Conservation (phyloP, 2,113 vertebrate species). For the Tychaedon coryphoeus region DNA sequence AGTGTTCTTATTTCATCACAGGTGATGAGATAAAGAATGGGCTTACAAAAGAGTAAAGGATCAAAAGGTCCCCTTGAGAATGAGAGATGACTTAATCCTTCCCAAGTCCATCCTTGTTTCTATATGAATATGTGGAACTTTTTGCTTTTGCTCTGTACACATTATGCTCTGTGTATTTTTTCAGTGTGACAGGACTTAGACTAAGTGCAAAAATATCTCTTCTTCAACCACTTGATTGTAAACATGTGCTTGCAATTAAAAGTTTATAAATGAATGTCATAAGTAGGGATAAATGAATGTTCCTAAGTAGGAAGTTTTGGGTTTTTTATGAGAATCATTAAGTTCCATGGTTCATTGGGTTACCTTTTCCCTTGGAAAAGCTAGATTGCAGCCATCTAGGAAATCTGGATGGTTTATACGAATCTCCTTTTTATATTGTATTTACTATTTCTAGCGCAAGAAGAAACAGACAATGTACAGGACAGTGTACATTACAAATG, state of each 20-base stretch:
- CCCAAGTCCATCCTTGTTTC: background rate
- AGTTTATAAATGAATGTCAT: background rate
- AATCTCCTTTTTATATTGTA: background rate
- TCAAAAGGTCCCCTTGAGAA: background rate
- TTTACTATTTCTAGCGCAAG: background rate
- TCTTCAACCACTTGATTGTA: background rate
- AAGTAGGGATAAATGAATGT: background rate
- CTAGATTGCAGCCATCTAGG: background rate
- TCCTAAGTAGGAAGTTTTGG: background rate
- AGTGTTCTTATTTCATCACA: background rate
- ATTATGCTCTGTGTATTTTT: background rate
- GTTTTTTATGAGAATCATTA: background rate
- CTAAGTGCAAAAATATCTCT: background rate
- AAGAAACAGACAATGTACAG: background rate
- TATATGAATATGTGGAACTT: rapidly evolving
- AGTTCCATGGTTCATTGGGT: background rate
- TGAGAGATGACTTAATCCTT: background rate
- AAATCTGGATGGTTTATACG: background rate
- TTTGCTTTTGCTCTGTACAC: background rate
- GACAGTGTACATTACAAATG: background rate
- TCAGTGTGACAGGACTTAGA: background rate
- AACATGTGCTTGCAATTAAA: background rate
- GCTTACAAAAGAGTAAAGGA: background rate
- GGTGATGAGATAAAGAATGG: background rate
- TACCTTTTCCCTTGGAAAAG: background rate